A percentile compares a stretch with the other conserved stretches of the same genome.
Conservation (phyloP, 2,113 vertebrate genomes). For the Bothrops jararaca region DNA sequence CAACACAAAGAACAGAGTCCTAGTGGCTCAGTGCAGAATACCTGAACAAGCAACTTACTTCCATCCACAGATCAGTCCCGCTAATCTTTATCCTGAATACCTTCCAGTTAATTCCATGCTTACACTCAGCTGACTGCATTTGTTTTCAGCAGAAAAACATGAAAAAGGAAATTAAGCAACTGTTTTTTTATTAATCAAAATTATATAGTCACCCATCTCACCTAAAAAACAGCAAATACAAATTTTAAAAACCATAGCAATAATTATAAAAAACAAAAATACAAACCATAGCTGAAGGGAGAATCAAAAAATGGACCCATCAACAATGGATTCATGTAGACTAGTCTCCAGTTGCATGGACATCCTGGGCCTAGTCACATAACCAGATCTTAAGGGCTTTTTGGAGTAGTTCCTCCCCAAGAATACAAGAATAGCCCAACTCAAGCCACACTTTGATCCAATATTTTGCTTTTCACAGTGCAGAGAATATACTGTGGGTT, state of each 20-base stretch:
- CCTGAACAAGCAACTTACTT: not conserved
- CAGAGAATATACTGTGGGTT: not conserved
- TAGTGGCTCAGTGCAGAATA: not conserved
- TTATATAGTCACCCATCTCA: not conserved
- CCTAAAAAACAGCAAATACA: not conserved
- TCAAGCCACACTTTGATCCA: not conserved
- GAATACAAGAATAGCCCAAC: not conserved
- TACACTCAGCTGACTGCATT: not conserved
- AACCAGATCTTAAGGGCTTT: not conserved
- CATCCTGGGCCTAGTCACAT: not conserved
- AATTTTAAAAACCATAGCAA: not conserved
- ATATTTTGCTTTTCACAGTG: not conserved
- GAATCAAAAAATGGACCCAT: not conserved
- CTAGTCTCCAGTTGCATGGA: not conserved
- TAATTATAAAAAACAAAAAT: not conserved
- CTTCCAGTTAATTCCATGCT: not conserved
- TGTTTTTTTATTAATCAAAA: not conserved
- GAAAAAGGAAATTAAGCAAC: not conserved
- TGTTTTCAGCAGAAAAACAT: not conserved
- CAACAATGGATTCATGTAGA: not conserved
- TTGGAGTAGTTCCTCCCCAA: not conserved
- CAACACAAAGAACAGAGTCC: not conserved
- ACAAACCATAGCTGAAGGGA: not conserved
- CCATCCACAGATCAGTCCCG: not conserved
- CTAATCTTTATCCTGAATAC: not conserved